These are phyloP conservation scores for Tetheella fluctuosa DNA, from an alignment of 2,888 invertebrate genomes.

Conservation along the genomic window DNA sequence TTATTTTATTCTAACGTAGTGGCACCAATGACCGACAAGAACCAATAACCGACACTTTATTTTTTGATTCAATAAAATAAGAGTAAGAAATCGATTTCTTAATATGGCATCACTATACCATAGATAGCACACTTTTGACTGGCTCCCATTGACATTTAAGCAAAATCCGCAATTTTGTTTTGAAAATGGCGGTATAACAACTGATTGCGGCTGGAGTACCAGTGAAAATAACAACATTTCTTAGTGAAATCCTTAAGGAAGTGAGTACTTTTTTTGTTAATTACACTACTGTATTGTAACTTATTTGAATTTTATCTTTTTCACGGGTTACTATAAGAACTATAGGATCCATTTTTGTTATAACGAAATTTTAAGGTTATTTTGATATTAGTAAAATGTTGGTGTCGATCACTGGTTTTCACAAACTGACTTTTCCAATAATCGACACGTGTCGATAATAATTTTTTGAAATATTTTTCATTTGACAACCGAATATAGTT, in stretches of 20 bases:
- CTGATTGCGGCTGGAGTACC: constrained; percentile 3
- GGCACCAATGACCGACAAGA: constrained; percentile 15
- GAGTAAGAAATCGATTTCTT: constrained; percentile 15
- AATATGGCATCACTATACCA: constrained; percentile 14
- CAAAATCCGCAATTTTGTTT: constrained; percentile 14
- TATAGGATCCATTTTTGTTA: constrained; percentile 15
- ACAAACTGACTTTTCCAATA: constrained; percentile 17
- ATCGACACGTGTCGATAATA: too few relatives aligned
- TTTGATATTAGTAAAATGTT: constrained; percentile 11
- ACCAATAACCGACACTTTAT: constrained; percentile 15
- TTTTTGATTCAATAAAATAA: constrained; percentile 14
- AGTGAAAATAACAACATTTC: constrained; percentile 10
- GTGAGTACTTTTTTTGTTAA: constrained; percentile 18
- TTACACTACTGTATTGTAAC: constrained; percentile 12
- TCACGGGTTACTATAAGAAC: constrained; percentile 17
- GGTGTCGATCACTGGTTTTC: constrained; percentile 17
- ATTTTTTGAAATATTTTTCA: constrained; percentile 16
- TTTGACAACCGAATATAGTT: neutral
- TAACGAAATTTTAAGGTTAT: constrained; percentile 11
- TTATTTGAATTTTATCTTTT: constrained; percentile 18
- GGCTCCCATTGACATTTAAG: neutral
- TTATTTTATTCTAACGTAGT: too few relatives aligned
- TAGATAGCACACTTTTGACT: neutral
- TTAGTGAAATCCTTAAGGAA: constrained; percentile 15
- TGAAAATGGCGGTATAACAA: constrained; percentile 14